phyloP scores from a whole-genome alignment of 1,140 invertebrate species.

The Caenorhabditis elegans region DNA sequence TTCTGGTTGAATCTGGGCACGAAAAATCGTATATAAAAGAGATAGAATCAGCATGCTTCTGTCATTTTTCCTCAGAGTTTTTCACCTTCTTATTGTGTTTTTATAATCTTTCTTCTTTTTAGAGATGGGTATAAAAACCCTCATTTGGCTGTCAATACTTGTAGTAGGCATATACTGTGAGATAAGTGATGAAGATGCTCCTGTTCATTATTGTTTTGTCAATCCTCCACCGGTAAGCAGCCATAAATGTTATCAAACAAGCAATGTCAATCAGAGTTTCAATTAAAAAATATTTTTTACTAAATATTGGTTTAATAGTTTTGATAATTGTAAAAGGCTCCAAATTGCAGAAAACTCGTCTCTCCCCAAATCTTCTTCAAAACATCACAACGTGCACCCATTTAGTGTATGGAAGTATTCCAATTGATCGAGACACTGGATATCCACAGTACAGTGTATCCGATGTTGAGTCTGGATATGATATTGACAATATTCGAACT shows the following conservation, averaged over 20 bases:
- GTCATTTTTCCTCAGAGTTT: neutral
- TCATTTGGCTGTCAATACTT: neutral
- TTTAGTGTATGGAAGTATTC: neutral
- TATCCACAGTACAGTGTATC: constrained; percentile 1
- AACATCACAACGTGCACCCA: constrained; percentile 4
- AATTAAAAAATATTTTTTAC: too few species aligned
- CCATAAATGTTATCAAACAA: too few species aligned
- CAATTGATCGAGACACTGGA: neutral
- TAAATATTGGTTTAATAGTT: too few species aligned
- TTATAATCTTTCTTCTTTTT: neutral
- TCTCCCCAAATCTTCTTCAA: neutral
- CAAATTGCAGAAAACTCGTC: neutral
- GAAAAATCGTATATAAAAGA: neutral
- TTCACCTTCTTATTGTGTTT: neutral
- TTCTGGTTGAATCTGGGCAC: neutral
- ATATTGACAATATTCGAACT: neutral
- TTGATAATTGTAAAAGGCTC: too few species aligned
- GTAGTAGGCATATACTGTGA: neutral
- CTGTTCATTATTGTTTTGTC: neutral
- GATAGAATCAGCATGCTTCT: too few species aligned
- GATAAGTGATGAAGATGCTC: neutral
- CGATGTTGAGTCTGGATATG: neutral
- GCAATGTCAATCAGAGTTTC: too few species aligned
- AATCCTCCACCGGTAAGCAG: neutral
- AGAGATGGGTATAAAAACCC: neutral